Base-by-base conservation (phyloP, 2,113 vertebrate genomes). In the Balaeniceps rex region DNA sequence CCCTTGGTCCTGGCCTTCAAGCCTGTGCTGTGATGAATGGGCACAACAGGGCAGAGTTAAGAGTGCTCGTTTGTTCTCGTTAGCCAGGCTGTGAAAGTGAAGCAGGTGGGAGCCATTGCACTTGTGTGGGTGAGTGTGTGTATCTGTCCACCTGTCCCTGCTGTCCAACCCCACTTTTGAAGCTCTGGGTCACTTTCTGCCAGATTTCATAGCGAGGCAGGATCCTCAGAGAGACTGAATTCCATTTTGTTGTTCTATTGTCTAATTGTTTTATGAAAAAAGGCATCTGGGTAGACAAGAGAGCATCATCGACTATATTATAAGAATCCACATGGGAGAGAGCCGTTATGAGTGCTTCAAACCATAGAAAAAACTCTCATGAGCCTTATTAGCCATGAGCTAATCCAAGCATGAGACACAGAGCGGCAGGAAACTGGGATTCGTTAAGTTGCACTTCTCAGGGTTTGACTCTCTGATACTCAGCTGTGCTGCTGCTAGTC, bases 321-420 rank as follows among this genome's bases (percentile, higher is more conserved):
- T 65, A 72, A 87, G 85, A 93, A 83, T 69, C 66, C 57, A 74
- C 65, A 46, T 6, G 1, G 54, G 70, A 90, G 31, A 90, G 49
- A 85, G 47, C 44, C 57, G 33, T 52, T 51, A 36, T 16, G 23
- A 84, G 51, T 72, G 40, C 52, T 81, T 55, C 61, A 94, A 91
- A 79, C 36, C 34, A 61, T 72, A 61, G 70, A 78, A 83, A 91
- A 91, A 91, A 18, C 81, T 87, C 88, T 96, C 77, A 76, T 33
- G 81, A 85, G 81, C 84, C 70, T 93, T 82, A 29, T 76, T 82
- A 95, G 84, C 89, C 2, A 0, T 74, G 77, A 94, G 76, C 77
- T 96, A 90, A 87, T 87, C 80, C 94, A 94, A 55, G 88, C 69
- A 36, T 88, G 91, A 88, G 88, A 75, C 55, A 82, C 42, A 13